Evolutionary conservation across 2,113 vertebrate species (phyloP).

Genomic region (Equus quagga): DNA sequence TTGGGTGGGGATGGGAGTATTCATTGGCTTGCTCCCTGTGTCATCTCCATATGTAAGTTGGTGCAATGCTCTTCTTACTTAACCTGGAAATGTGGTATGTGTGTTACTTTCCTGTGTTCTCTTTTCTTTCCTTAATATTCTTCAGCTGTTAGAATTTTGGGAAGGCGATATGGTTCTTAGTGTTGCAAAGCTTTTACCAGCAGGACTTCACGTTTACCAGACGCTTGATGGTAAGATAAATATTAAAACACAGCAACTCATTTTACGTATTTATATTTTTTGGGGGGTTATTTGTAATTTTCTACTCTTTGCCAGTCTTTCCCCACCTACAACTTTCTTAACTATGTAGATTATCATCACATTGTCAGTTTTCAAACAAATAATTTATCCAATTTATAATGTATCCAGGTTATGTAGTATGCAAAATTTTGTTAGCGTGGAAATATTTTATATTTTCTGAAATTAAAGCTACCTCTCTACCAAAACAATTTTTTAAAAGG

Average conservation of each 20-base stretch:
- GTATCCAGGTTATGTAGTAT: neutral
- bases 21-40: neutral
- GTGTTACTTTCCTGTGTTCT: neutral
- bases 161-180: conserved; percentile 95
- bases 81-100: neutral
- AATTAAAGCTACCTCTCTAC: neutral
- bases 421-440: neutral
- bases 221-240: conserved; percentile 90
- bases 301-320: neutral
- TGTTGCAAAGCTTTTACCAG: conserved; percentile 92
- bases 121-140: neutral
- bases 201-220: conserved; percentile 95
- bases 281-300: neutral
- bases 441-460: conserved; percentile 9
- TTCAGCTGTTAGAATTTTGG: conserved; percentile 91
- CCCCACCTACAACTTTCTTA: neutral
- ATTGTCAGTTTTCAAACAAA: neutral
- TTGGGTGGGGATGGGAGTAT: neutral
- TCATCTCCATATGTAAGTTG: neutral
- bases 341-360: neutral
- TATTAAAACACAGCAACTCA: neutral
- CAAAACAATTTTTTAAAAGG: neutral
- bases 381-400: neutral
- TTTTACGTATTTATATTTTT: neutral
- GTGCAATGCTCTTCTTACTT: neutral